phyloP scores from a whole-genome alignment of 2,888 invertebrate genomes.

The Lasioglossum figueresi region DNA sequence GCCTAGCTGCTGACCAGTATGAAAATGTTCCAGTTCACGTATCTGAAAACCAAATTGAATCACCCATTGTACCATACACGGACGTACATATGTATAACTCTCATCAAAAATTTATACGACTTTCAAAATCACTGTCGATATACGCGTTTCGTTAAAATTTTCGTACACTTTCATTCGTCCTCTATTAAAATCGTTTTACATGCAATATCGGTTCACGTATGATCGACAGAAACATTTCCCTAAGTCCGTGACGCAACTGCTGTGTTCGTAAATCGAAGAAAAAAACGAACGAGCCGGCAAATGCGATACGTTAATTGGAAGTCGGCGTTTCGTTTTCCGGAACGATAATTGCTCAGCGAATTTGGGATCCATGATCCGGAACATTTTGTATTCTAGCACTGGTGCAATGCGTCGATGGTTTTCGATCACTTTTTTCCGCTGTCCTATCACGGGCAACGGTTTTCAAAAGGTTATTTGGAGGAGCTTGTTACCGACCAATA shows the following conservation, averaged over 20 bases:
- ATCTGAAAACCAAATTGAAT: not conserved
- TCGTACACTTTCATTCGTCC: not conserved
- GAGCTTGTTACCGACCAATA: slow-evolving; percentile 23
- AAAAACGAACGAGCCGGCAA: slow-evolving; percentile 36
- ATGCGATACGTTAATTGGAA: slow-evolving; percentile 63
- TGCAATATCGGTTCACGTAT: not conserved
- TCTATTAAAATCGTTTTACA: not conserved
- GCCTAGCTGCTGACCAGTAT: not conserved
- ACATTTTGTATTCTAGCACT: slow-evolving; percentile 44
- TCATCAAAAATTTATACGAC: not conserved
- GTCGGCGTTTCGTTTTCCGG: slow-evolving; percentile 59
- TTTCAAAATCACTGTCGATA: not conserved
- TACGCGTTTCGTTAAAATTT: not conserved
- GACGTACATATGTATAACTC: not conserved
- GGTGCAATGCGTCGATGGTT: slow-evolving; percentile 23
- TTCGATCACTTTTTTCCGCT: slow-evolving; percentile 21
- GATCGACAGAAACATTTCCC: not conserved
- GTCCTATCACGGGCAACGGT: slow-evolving; percentile 4
- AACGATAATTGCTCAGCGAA: slow-evolving; percentile 62
- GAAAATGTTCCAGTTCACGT: not conserved
- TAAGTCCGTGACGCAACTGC: not conserved
- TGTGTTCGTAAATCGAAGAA: slow-evolving; percentile 31
- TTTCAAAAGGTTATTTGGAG: slow-evolving; percentile 22
- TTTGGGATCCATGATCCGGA: slow-evolving; percentile 49
- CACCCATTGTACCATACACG: no score